Evolutionary conservation across 2,797 vertebrate genomes (phyloP).

Genomic region (Lacerta viridis): DNA sequence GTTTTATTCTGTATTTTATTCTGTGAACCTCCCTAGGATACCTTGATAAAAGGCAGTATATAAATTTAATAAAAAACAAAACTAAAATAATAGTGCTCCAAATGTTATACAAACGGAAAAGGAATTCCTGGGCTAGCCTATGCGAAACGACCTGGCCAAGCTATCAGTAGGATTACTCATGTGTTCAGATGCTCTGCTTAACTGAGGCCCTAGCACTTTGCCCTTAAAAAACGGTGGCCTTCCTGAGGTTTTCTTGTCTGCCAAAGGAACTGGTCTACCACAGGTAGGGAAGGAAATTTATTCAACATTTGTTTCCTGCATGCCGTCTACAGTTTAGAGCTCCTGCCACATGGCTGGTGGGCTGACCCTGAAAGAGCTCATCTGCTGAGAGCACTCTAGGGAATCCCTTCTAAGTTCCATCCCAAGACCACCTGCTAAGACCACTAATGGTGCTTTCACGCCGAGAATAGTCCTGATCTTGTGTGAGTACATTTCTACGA

Average conservation of each 20-base stretch:
- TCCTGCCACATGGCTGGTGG: slow-evolving; percentile 19
- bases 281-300: slow-evolving; percentile 30
- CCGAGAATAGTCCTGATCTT: slow-evolving; percentile 59
- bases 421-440: slow-evolving; percentile 61
- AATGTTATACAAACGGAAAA: background rate
- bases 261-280: background rate
- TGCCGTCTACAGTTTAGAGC: background rate
- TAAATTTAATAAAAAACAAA: background rate
- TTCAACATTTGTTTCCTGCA: slow-evolving; percentile 28
- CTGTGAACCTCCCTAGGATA: background rate
- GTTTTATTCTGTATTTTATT: background rate
- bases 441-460: slow-evolving; percentile 50
- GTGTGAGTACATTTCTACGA: slow-evolving; percentile 63
- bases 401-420: slow-evolving; percentile 48
- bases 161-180: background rate
- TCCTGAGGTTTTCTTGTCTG: slow-evolving; percentile 18
- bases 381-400: slow-evolving; percentile 49
- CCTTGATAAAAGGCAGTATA: background rate
- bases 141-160: background rate
- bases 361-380: slow-evolving; percentile 45
- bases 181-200: background rate
- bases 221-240: no score
- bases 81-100: no score
- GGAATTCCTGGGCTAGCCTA: background rate
- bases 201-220: background rate